Conservation (phyloP, 1,140 invertebrate genomes). For the Eupeodes corollae region DNA sequence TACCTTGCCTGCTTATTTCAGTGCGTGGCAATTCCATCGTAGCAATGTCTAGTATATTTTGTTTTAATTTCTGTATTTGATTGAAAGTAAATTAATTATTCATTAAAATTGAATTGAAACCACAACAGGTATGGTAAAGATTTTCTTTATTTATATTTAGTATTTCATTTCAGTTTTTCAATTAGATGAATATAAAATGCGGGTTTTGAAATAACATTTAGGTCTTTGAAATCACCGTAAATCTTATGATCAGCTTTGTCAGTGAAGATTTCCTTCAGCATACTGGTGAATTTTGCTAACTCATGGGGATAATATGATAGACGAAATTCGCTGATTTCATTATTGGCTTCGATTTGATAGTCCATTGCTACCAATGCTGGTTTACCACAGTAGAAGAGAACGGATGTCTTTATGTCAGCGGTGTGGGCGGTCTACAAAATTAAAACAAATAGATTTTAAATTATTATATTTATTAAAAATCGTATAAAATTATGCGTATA, state of each 20-base stretch:
- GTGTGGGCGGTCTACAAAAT: constrained; percentile 60
- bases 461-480: background rate
- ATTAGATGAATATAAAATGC: constrained; percentile 78
- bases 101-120: no score
- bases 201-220: constrained; percentile 49
- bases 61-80: no score
- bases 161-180: constrained; percentile 45
- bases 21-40: no score
- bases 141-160: background rate
- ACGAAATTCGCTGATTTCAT: constrained; percentile 58
- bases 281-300: constrained; percentile 54
- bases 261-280: constrained; percentile 63
- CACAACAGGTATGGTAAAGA: no score
- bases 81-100: no score
- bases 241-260: constrained; percentile 51
- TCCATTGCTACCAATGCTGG: constrained; percentile 66
- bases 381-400: constrained; percentile 61
- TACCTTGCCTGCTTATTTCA: no score
- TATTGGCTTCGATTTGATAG: constrained; percentile 55
- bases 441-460: background rate
- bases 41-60: no score
- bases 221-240: constrained; percentile 68
- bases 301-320: constrained; percentile 78
- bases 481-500: no score
- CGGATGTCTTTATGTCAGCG: constrained; percentile 70